Conservation (phyloP, 2,797 vertebrate genomes). For the Pyrocephalus nanus region DNA sequence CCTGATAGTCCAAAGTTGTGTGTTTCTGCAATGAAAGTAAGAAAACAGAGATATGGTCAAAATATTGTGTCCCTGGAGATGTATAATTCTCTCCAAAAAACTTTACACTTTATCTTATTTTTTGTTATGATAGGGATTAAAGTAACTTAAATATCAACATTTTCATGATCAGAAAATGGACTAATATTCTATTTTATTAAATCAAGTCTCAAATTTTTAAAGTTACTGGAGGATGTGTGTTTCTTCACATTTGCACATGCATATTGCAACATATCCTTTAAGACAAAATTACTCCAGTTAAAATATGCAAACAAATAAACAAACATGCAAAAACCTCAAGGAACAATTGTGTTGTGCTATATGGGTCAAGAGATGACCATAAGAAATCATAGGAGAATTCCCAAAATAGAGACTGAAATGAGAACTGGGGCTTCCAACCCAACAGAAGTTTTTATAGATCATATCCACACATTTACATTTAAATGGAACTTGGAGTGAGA, state of each 20-base stretch:
- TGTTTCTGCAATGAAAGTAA: background rate
- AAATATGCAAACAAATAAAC: background rate
- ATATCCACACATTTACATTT: background rate
- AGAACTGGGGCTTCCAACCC: background rate
- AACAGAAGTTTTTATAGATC: background rate
- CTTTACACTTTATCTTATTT: background rate
- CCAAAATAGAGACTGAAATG: background rate
- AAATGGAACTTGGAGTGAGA: background rate
- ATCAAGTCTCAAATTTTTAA: background rate
- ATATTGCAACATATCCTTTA: background rate
- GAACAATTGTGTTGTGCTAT: background rate
- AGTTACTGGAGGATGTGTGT: background rate
- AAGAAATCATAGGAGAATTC: background rate
- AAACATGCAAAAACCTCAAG: background rate
- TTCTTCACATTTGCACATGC: background rate
- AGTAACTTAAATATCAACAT: background rate
- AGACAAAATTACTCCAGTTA: background rate
- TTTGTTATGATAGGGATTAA: rapidly evolving
- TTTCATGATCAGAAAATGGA: background rate
- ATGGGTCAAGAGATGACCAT: background rate
- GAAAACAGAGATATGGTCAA: background rate
- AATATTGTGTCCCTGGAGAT: background rate
- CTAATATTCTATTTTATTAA: background rate
- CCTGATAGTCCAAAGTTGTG: background rate
- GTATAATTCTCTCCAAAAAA: background rate